A percentile compares a stretch with the other conserved stretches of the same genome.
Evolutionary conservation across 2,797 vertebrate species (phyloP).

Genomic region (Brotula barbata): DNA sequence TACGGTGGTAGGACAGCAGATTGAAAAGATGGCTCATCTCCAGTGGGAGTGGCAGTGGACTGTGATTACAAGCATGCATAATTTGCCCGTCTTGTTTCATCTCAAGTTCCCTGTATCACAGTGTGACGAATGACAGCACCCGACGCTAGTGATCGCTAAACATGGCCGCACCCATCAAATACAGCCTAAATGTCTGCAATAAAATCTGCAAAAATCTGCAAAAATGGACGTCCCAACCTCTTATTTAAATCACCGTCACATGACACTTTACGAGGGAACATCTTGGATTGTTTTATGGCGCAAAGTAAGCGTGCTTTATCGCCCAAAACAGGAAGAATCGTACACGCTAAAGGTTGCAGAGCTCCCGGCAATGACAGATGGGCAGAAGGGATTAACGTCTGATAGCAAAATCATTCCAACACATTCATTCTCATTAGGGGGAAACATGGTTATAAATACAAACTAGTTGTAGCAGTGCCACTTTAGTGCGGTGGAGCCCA

Average conservation of each 20-base stretch:
- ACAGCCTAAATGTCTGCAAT: too few relatives aligned
- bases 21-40: constrained; percentile 47
- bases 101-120: constrained; percentile 28
- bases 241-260: constrained; percentile 9
- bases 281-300: constrained; percentile 1
- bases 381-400: background rate
- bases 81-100: constrained; percentile 23
- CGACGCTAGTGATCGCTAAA: too few relatives aligned
- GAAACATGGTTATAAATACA: background rate
- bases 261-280: constrained; percentile 8
- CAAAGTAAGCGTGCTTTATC: background rate
- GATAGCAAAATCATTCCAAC: constrained; percentile 6
- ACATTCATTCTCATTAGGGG: constrained; percentile 1
- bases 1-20: constrained; percentile 43
- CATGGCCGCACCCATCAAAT: too few relatives aligned
- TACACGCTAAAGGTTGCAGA: background rate
- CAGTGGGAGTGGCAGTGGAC: constrained; percentile 36
- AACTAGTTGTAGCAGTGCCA: background rate
- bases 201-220: background rate
- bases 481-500: background rate
- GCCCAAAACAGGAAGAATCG: background rate
- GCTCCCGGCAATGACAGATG: background rate
- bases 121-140: too few relatives aligned
- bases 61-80: constrained; percentile 40
- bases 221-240: background rate